These are phyloP conservation scores for Chaenodraco wilsoni DNA, from an alignment of 2,797 vertebrate genomes.

Conservation along the genomic window DNA sequence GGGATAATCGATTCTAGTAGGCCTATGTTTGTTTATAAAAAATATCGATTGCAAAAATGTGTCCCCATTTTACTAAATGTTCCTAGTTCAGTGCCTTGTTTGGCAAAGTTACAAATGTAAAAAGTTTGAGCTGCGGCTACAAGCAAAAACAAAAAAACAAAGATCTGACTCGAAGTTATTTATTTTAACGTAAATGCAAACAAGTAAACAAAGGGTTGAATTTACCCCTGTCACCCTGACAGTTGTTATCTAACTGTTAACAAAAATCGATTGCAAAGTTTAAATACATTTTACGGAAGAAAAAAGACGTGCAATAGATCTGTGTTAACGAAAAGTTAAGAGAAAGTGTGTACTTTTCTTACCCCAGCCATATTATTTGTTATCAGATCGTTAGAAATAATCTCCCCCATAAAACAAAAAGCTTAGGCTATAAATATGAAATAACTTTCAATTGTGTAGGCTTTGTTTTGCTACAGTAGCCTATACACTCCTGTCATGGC, in stretches of 20 bases:
- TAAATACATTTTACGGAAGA: neutral
- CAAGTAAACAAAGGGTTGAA: neutral
- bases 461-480: neutral
- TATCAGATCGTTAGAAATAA: conserved; percentile 5
- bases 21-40: neutral
- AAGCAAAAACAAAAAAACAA: neutral
- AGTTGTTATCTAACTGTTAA: neutral
- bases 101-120: conserved; percentile 14
- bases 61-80: neutral
- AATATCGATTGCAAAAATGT: neutral
- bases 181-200: neutral
- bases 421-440: conserved; percentile 1
- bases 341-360: conserved; percentile 23
- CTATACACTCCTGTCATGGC: neutral
- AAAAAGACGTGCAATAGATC: neutral
- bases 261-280: neutral
- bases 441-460: neutral
- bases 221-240: neutral
- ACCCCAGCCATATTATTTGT: neutral
- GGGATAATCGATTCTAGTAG: neutral
- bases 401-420: neutral
- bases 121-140: conserved; percentile 30
- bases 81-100: neutral
- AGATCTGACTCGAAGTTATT: neutral
- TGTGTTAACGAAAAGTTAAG: neutral